Evolutionary conservation across 2,888 invertebrate genomes (phyloP).

Genomic region (Morpho deidamia): DNA sequence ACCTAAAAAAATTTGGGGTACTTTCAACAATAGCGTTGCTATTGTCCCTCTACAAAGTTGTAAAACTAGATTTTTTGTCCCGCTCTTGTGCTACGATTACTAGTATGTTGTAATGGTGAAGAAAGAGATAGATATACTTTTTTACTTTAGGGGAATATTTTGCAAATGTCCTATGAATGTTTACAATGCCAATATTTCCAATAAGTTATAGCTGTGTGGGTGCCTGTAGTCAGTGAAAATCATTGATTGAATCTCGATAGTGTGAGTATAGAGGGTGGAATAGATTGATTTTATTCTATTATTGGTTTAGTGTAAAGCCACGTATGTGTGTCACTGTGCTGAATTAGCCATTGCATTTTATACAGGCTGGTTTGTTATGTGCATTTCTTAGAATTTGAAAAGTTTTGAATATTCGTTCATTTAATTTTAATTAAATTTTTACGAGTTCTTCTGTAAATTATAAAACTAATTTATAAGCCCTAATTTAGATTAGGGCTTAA

Average conservation of each 20-base stretch:
- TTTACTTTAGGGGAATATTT: constrained; percentile 54
- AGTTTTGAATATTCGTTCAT: too few species aligned
- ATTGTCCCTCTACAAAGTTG: constrained; percentile 71
- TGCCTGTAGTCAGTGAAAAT: constrained; percentile 48
- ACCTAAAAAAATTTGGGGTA: constrained; percentile 78
- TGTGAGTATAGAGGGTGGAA: constrained; percentile 68
- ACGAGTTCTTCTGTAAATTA: too few species aligned
- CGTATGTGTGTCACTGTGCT: constrained; percentile 77
- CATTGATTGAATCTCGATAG: constrained; percentile 53
- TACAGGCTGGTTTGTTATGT: constrained; percentile 45
- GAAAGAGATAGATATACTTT: constrained; percentile 48
- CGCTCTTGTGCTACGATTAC: constrained; percentile 36
- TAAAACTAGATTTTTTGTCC: constrained; percentile 55
- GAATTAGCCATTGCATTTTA: constrained; percentile 48
- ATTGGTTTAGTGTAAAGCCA: constrained; percentile 76
- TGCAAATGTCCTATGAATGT: constrained; percentile 72
- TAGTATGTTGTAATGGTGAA: constrained; percentile 25
- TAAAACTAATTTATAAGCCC: too few species aligned
- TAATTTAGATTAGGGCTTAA: too few species aligned
- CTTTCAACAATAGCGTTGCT: constrained; percentile 72
- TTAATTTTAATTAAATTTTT: too few species aligned
- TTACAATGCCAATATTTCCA: constrained; percentile 74
- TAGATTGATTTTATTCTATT: constrained; percentile 76
- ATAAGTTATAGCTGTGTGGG: constrained; percentile 43
- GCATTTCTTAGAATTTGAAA: too few species aligned